Percentiles rank a stretch among this genome's conserved stretches.
phyloP scores from a whole-genome alignment of 2,888 invertebrate genomes.

The Nyleta sp. region DNA sequence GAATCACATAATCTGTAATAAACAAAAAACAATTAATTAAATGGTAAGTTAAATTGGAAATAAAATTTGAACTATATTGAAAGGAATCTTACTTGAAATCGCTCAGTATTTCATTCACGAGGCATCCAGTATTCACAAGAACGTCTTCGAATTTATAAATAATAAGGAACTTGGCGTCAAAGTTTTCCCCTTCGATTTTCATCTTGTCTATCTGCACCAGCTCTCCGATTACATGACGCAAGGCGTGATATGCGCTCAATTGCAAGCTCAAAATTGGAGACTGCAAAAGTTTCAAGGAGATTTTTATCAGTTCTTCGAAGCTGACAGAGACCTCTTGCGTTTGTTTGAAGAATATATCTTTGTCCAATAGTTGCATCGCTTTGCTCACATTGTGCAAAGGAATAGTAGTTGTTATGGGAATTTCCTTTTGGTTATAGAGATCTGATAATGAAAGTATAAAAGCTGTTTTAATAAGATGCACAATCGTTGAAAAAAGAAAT shows the following conservation, averaged over 20 bases:
- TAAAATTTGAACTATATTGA: too few species aligned
- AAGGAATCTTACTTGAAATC: conserved; percentile 83
- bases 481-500: too few species aligned
- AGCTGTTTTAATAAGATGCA: too few species aligned
- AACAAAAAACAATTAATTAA: conserved; percentile 33
- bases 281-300: conserved; percentile 80
- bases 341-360: conserved; percentile 69
- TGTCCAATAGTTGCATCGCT: conserved; percentile 74
- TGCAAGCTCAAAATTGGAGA: conserved; percentile 82
- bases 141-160: conserved; percentile 82
- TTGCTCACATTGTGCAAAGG: conserved; percentile 74
- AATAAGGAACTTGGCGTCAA: conserved; percentile 80
- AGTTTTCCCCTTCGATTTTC: conserved; percentile 81
- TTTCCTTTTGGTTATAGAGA: conserved; percentile 69
- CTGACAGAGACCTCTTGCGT: conserved; percentile 51
- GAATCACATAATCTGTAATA: conserved; percentile 57
- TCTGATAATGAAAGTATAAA: conserved; percentile 65
- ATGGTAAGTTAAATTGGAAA: too few species aligned
- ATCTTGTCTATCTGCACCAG: conserved; percentile 83
- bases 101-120: conserved; percentile 84
- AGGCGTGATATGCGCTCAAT: conserved; percentile 83
- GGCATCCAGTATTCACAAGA: conserved; percentile 80
- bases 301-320: conserved; percentile 74
- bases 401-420: conserved; percentile 68
- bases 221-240: conserved; percentile 81